Evolutionary conservation across 2,113 vertebrate genomes (phyloP).

Genomic region (Rhegmatorhina hoffmannsi): DNA sequence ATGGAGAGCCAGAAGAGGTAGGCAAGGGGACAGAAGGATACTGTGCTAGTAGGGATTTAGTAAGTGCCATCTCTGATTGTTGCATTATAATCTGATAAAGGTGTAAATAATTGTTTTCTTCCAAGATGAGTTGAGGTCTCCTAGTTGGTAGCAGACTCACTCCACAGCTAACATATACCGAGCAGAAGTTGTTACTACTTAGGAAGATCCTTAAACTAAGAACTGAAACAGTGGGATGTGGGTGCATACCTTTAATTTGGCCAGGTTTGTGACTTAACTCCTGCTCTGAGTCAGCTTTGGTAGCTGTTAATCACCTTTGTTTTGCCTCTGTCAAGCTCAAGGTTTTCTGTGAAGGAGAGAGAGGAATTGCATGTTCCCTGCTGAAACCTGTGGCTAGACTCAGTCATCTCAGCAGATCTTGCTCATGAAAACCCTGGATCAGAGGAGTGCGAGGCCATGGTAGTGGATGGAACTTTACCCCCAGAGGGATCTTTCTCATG

Average conservation of each 20-base stretch:
- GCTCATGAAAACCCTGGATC: neutral
- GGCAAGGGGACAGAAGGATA: neutral
- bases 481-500: neutral
- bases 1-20: neutral
- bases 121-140: neutral
- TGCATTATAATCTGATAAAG: neutral
- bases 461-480: neutral
- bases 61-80: neutral
- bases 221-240: neutral
- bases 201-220: neutral
- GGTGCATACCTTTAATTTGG: neutral
- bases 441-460: neutral
- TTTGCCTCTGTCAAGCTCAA: neutral
- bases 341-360: neutral
- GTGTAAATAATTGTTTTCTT: conserved; percentile 19
- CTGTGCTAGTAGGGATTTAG: neutral
- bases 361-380: neutral
- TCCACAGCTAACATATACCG: neutral
- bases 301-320: neutral
- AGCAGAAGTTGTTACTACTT: neutral
- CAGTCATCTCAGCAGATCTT: neutral
- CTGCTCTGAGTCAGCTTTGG: neutral
- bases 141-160: neutral
- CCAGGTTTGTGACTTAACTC: neutral
- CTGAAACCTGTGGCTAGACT: neutral